Base-by-base conservation (phyloP, 2,888 invertebrate genomes). In the Lordiphosa fenestrarum region DNA sequence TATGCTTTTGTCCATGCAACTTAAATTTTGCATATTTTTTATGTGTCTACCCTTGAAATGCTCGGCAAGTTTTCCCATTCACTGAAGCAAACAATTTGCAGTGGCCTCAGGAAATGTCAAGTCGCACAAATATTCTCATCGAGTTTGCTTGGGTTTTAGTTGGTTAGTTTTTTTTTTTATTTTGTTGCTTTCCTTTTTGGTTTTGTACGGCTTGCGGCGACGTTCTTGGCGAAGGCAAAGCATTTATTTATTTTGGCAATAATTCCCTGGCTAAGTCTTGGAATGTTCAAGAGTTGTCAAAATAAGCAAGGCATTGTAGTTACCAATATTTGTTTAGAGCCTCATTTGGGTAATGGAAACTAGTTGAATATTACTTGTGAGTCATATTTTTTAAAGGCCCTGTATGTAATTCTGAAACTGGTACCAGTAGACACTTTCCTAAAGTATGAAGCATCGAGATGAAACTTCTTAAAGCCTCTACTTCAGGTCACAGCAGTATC, bases 121-220 rank as follows among this genome's bases (percentile, higher is more conserved):
- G 30, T 10, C 9, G 9, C 30, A 30, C 30, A 30, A 9, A 30
- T 30, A 30, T 30, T 30, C 54, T 53, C 44, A 53, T 63, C 44
- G 53, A 44, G 64, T 63, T 56, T 67, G 60, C 77, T 66, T 66
- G 55, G 59, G 55, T 53, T 66, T 66, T 23, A 49, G 65, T 65
- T 56, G 64, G 9, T 38, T 56, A 53, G 9, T 38, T 19, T n/a
- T 41, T 41, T 41, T 41, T 41, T 41, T 23, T 10, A 19, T 5
- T 47, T n/a, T 47, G 19, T 36, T 47, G 21, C 33, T 36, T 36
- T 21, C 36, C 6, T n/a, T 19, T 46, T 35, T 10, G 6, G 35
- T 33, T 47, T 47, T 47, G 15, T 36, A 36, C 19, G 5, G 47
- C 47, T 47, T 33, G 36, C 47, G 47, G 47, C 47, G 47, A 36